Percentiles rank a stretch among this genome's conserved stretches.
Conservation (phyloP, 2,797 vertebrate species). For the Peromyscus nudipes region DNA sequence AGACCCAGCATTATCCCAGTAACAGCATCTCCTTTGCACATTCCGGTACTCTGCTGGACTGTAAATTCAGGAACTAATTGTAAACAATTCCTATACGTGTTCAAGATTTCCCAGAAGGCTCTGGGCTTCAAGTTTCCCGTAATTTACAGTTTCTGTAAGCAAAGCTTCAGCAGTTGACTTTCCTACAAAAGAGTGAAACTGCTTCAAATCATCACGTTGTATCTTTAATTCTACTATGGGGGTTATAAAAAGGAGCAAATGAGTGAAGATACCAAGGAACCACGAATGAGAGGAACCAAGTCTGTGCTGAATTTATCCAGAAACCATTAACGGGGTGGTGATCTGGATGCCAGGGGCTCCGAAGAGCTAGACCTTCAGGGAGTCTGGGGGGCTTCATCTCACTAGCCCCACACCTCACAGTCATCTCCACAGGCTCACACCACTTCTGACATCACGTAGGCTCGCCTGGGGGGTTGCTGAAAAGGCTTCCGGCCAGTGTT, state of each 20-base stretch:
- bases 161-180: background rate
- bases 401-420: background rate
- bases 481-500: background rate
- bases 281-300: background rate
- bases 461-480: background rate
- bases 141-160: conserved; percentile 34
- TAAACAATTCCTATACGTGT: conserved; percentile 31
- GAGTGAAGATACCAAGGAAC: background rate
- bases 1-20: background rate
- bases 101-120: conserved; percentile 43
- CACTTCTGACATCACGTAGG: background rate
- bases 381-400: background rate
- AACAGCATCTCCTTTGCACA: background rate
- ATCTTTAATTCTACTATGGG: background rate
- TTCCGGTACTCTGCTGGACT: background rate
- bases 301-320: background rate
- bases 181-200: conserved; percentile 21
- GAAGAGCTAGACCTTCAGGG: background rate
- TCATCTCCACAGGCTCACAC: background rate
- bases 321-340: background rate
- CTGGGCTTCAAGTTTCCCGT: conserved; percentile 50
- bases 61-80: conserved; percentile 41
- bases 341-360: background rate
- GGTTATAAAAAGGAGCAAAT: background rate
- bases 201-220: background rate